Percentiles rank a stretch among this genome's conserved stretches.
phyloP scores from a whole-genome alignment of 2,888 invertebrate genomes.

The Lobophora halterata region DNA sequence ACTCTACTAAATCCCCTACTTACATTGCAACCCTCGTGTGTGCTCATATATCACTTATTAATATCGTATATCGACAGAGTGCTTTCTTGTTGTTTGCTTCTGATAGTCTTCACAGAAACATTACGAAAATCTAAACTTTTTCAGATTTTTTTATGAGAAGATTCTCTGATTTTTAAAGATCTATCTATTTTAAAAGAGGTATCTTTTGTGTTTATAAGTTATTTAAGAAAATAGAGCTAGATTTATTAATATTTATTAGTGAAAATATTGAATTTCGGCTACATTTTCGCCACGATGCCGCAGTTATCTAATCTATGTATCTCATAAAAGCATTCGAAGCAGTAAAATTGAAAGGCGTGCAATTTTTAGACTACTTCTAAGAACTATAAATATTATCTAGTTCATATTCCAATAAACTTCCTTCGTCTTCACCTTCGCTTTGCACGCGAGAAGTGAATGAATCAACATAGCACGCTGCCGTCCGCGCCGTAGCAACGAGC shows the following conservation, averaged over 20 bases:
- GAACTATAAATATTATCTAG: constrained; percentile 72
- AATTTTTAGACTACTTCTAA: constrained; percentile 65
- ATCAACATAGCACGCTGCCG: constrained; percentile 58
- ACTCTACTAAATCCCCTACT: constrained; percentile 8
- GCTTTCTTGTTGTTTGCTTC: constrained; percentile 12
- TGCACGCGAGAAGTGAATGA: constrained; percentile 56
- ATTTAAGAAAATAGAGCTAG: too few species aligned
- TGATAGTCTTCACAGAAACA: constrained; percentile 7
- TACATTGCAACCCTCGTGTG: constrained; percentile 19
- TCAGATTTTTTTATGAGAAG: too few species aligned
- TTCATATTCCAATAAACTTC: constrained; percentile 69
- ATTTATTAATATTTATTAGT: constrained; percentile 33
- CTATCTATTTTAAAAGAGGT: too few species aligned
- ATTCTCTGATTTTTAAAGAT: too few species aligned
- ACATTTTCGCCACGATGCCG: constrained; percentile 31
- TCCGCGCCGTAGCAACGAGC: constrained; percentile 61
- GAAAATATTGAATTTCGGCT: constrained; percentile 39
- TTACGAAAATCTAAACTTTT: too few species aligned
- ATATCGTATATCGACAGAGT: constrained; percentile 15
- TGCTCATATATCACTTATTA: constrained; percentile 23
- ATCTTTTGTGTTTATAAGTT: too few species aligned
- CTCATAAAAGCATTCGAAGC: constrained; percentile 35
- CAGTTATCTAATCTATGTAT: constrained; percentile 30
- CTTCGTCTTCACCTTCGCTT: constrained; percentile 65
- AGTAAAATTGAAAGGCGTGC: constrained; percentile 51